Evolutionary conservation across 2,888 invertebrate species (phyloP).

Genomic region (Synergus itoensis): DNA sequence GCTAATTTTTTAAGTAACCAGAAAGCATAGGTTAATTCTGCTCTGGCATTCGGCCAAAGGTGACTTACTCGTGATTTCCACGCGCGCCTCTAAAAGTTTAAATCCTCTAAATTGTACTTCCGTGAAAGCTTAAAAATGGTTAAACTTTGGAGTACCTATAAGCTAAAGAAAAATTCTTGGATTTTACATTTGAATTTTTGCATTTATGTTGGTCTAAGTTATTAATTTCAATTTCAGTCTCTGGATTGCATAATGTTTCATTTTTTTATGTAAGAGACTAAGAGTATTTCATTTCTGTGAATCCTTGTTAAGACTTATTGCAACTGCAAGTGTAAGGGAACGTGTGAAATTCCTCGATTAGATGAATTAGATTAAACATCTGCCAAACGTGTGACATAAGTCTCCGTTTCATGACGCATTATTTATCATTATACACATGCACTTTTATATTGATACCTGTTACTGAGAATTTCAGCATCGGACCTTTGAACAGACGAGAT

Average conservation of each 20-base stretch:
- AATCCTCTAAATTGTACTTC: not conserved
- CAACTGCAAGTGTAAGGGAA: not conserved
- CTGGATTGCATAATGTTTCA: not conserved
- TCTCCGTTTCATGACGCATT: not conserved
- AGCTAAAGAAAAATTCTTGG: not conserved
- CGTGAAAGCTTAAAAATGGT: not conserved
- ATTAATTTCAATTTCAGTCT: not conserved
- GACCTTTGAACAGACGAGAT: not conserved
- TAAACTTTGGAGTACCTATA: not conserved
- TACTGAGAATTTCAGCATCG: not conserved
- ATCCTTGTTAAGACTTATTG: not conserved
- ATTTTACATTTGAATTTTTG: not conserved
- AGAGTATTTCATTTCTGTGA: not conserved
- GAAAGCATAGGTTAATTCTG: constrained; percentile 2
- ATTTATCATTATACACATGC: not conserved
- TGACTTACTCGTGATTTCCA: constrained; percentile 11
- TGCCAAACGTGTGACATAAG: not conserved
- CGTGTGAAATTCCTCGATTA: not conserved
- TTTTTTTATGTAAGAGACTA: not conserved
- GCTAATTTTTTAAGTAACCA: not conserved
- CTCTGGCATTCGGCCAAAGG: constrained; percentile 1
- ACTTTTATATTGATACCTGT: not conserved
- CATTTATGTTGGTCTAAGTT: not conserved
- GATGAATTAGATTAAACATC: not conserved
- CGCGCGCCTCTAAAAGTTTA: not conserved